These are phyloP conservation scores for Poeciliopsis prolifica DNA, from an alignment of 2,113 vertebrate species.

Conservation along the genomic window DNA sequence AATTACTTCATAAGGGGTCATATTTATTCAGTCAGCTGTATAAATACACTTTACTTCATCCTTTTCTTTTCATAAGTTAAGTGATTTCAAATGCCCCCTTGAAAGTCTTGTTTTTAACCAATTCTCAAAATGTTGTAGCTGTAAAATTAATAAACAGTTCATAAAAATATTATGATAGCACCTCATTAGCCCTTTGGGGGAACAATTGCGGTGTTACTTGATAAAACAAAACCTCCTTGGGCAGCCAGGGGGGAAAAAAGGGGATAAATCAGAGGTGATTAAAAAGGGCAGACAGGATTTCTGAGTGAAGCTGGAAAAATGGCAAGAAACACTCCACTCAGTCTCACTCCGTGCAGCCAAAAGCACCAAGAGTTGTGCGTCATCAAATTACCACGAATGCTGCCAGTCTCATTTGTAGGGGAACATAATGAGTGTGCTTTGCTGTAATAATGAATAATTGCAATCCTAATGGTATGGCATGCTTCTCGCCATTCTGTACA, in stretches of 20 bases:
- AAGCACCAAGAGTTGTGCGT: constrained; percentile 65
- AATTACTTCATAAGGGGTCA: neutral
- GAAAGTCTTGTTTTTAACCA: neutral
- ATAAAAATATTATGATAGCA: constrained; percentile 18
- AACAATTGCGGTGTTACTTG: constrained; percentile 24
- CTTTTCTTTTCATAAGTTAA: neutral
- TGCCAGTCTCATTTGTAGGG: constrained; percentile 75
- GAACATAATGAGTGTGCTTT: constrained; percentile 72
- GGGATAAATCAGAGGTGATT: constrained; percentile 36
- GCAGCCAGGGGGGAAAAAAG: constrained; percentile 12
- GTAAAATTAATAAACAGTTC: constrained; percentile 14
- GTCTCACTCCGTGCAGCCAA: constrained; percentile 56
- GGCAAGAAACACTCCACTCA: constrained; percentile 46
- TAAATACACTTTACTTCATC: neutral
- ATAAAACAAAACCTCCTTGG: constrained; percentile 19
- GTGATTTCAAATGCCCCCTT: neutral
- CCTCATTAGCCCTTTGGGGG: constrained; percentile 24
- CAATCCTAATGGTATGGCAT: constrained; percentile 65
- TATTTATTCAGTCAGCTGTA: neutral
- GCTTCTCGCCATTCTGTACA: constrained; percentile 45
- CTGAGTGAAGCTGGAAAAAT: constrained; percentile 65
- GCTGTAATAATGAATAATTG: constrained; percentile 74
- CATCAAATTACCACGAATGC: constrained; percentile 70
- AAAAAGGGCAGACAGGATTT: constrained; percentile 53
- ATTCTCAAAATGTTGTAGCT: constrained; percentile 5